phyloP scores from a whole-genome alignment of 1,140 invertebrate genomes.

The Drosophila bifasciata region DNA sequence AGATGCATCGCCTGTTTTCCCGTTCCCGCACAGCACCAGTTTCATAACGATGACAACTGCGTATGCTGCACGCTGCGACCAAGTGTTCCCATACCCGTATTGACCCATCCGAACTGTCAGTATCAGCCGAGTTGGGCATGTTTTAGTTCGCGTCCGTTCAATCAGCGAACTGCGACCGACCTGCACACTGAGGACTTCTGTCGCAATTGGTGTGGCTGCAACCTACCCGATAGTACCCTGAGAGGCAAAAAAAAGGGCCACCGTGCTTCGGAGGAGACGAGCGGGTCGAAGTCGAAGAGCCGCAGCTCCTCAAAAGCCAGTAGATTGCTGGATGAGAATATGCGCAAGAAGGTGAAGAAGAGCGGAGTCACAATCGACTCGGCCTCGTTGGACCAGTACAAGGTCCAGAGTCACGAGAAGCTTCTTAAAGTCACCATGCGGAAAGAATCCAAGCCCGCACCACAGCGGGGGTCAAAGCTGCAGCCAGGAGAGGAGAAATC shows the following conservation, averaged over 20 bases:
- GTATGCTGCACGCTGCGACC: no score
- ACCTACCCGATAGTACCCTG: background rate
- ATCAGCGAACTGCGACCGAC: conserved; percentile 26
- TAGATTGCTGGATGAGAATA: background rate
- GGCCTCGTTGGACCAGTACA: background rate
- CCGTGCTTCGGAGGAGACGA: background rate
- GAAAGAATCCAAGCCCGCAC: background rate
- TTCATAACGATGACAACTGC: no score
- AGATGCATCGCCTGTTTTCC: no score
- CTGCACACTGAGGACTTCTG: conserved; percentile 33
- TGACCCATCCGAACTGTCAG: no score
- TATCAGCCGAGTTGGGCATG: no score
- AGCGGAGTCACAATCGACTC: no score
- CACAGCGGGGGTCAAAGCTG: background rate
- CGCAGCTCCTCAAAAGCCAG: background rate
- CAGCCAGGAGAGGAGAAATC: background rate
- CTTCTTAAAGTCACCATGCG: background rate
- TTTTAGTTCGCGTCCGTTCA: no score
- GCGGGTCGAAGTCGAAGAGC: background rate
- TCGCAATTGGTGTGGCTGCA: background rate
- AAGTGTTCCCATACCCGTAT: no score
- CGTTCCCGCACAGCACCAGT: no score
- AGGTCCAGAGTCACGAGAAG: background rate
- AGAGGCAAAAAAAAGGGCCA: background rate
- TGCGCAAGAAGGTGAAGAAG: background rate